Base-by-base conservation (phyloP, 2,113 vertebrate species). In the Carlito syrichta region DNA sequence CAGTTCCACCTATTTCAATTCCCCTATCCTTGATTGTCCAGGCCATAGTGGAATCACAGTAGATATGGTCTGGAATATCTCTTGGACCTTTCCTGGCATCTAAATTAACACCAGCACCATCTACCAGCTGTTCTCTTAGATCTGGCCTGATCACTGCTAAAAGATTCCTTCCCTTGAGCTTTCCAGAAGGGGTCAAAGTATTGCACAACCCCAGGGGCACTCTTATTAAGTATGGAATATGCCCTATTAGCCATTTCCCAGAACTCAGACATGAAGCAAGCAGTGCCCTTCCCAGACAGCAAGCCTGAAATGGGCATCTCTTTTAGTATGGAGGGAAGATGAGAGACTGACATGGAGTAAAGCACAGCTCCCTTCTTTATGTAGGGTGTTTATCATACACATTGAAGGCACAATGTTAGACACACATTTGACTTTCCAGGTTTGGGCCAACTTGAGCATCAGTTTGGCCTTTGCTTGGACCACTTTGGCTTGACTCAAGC, bases 171-270 rank as follows among this genome's bases (percentile, higher is more conserved):
- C 62, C 83, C 48, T 77, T 78, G 71, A 93, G 40, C 69, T 38
- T 93, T 86, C 92, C 30, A 9, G 86, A 94, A 85, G 68, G 74
- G 87, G 54, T 96, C 83, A 83, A 86, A 43, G 52, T 77, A 83
- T 56, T 74, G 50, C 76, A 83, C 63, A 84, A 91, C 93, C 86
- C 76, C 48, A 84, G 93, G 91, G 68, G 69, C 56, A 76, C 68
- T 96, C 94, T 89, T 93, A 81, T 79, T 94, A 91, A 89, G 77
- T 86, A 50, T 84, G 83, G 95, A 83, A 87, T 63, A 77, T 60
- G 60, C 86, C 81, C 88, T 69, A 56, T 69, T 91, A 48, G 69
- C 86, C 54, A 84, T 87, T 96, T 95, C 89, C 82, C 86, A 97
- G 91, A 97, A 91, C 30, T 38, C 56, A 84, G 73, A 73, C 66